Conservation (phyloP, 2,888 invertebrate genomes). For the Tetheella fluctuosa region DNA sequence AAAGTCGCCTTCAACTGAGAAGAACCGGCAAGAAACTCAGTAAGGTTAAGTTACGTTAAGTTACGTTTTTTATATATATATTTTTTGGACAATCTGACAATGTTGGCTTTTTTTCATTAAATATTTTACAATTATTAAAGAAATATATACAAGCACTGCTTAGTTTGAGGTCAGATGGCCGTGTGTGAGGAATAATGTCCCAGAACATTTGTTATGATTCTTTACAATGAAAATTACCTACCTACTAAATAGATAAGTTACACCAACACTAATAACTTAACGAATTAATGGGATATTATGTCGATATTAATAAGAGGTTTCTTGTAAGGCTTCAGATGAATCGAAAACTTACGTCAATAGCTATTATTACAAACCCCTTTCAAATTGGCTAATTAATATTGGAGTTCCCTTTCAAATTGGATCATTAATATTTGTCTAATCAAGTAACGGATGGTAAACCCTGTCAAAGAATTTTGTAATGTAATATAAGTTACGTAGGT, state of each 20-base stretch:
- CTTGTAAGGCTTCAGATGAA: not conserved
- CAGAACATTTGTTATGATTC: too few relatives aligned
- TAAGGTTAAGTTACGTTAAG: too few relatives aligned
- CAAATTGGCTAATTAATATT: not conserved
- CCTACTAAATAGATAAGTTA: not conserved
- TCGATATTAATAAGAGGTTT: not conserved
- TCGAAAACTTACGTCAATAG: slow-evolving; percentile 5
- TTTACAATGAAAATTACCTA: too few relatives aligned
- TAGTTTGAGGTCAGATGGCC: too few relatives aligned
- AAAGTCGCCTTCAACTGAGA: too few relatives aligned
- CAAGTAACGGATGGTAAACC: not conserved
- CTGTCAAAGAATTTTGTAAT: not conserved
- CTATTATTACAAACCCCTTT: not conserved
- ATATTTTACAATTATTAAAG: too few relatives aligned
- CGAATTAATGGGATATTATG: not conserved
- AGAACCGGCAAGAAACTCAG: too few relatives aligned
- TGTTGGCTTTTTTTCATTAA: too few relatives aligned
- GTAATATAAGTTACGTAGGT: not conserved
- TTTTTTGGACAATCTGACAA: too few relatives aligned
- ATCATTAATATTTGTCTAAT: slow-evolving; percentile 5
- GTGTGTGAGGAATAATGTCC: too few relatives aligned
- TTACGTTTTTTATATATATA: too few relatives aligned
- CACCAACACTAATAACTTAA: not conserved
- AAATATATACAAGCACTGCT: too few relatives aligned
- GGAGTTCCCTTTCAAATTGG: not conserved